Evolutionary conservation across 2,888 invertebrate genomes (phyloP), one percentile per base, ranked within the genome.

Genomic region (Tridacna gigas): DNA sequence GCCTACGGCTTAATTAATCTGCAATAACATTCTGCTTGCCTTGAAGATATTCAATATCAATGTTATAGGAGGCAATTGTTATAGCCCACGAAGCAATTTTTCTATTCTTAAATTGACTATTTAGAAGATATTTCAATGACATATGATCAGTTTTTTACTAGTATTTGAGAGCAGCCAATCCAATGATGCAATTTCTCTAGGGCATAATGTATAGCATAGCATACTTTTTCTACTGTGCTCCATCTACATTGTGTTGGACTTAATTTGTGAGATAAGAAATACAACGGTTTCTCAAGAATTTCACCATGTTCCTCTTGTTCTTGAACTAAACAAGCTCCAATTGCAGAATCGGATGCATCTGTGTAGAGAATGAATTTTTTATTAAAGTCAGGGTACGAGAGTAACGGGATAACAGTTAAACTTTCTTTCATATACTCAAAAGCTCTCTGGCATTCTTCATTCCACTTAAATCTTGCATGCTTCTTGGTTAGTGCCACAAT

Each of bases 31-130:
- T 73, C 7, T 73, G 25, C 22, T 26, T 25, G 1, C 73, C 73
- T 79, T 28, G 28, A 22, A 73, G 25, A 25, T 73, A 73, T 26
- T 73, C 51, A 22, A 73, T 73, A 51, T 73, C 73, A 51, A 47
- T 51, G 47, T 73, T 51, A 18, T 51, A 73, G 1, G 73, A 73
- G n/a, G 48, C 13, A 47, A 71, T 71, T 15, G 15, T 25, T 22
- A 73, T 51, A 47, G 73, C 73, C 73, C 73, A 73, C 9, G 51
- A 26, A n/a, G 48, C 25, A 26, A 73, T 22, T 48, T 73, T 73
- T 51, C 51, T 51, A 73, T 73, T 73, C 3, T 48, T 48, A 12
- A 73, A 26, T 12, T 47, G 47, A 15, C 15, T 26, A 12, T 5
- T 48, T n/a, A 73, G 15, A 47, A 73, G 37, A 12, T 47, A 48